A percentile compares a stretch with the other conserved stretches of the same genome.
These are phyloP conservation scores for Grallaria varia DNA, from an alignment of 2,113 vertebrate genomes.

Conservation along the genomic window DNA sequence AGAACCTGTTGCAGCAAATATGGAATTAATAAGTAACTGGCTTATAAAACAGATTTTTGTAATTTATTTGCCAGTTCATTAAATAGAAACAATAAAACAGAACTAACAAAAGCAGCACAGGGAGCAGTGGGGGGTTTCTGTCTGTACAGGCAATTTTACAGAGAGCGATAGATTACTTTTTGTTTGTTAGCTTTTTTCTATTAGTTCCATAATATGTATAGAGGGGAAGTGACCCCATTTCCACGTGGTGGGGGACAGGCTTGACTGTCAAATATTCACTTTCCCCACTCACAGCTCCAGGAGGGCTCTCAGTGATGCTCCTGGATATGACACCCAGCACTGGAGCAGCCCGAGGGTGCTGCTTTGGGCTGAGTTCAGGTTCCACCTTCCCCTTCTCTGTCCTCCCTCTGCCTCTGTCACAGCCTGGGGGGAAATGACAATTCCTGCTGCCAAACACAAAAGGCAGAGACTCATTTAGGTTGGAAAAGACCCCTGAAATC, in stretches of 20 bases:
- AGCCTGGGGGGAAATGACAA: no score
- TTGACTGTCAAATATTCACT: not conserved
- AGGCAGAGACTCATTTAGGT: no score
- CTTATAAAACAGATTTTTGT: constrained; percentile 30
- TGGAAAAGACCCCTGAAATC: no score
- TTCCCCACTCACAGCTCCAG: not conserved
- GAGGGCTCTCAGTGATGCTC: no score
- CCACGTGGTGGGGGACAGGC: not conserved
- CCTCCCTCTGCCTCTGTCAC: no score
- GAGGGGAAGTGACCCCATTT: not conserved
- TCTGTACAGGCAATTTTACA: not conserved
- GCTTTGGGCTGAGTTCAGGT: no score
- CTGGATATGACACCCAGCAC: no score
- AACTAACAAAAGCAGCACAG: not conserved
- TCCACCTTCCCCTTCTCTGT: no score
- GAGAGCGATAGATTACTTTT: not conserved
- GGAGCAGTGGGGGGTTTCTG: not conserved
- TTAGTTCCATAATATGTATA: not conserved
- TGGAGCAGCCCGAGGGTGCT: no score
- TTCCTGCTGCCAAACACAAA: no score
- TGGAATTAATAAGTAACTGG: constrained; percentile 58
- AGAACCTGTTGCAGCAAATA: constrained; percentile 46
- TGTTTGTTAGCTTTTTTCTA: not conserved
- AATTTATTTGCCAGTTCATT: constrained; percentile 65
- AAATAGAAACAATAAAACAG: constrained; percentile 54